Conservation (phyloP, 2,113 vertebrate genomes). For the Oryzias javanicus region DNA sequence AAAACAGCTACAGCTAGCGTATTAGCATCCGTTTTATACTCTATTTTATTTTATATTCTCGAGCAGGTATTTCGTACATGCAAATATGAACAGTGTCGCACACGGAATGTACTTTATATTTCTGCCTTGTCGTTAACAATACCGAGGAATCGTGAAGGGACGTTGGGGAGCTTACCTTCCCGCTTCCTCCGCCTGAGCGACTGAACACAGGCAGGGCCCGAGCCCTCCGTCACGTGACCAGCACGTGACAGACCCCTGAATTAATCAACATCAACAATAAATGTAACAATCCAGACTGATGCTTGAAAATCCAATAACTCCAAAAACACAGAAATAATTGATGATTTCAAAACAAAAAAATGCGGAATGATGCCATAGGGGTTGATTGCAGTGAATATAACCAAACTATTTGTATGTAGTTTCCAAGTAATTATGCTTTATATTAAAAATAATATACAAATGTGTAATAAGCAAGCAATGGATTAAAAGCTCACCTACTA, state of each 20-base stretch:
- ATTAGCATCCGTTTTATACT: conserved; percentile 33
- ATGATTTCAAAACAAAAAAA: no score
- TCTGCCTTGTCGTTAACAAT: conserved; percentile 21
- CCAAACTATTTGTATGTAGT: no score
- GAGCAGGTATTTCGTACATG: neutral
- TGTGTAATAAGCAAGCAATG: no score
- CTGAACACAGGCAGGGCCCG: conserved; percentile 67
- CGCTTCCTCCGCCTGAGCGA: conserved; percentile 38
- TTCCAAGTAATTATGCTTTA: no score
- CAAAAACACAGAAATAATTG: no score
- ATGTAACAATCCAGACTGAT: neutral
- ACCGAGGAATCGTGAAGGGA: conserved; percentile 3
- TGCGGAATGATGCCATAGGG: no score
- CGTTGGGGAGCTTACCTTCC: conserved; percentile 44
- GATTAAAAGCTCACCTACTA: no score
- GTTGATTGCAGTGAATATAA: no score
- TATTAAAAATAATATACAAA: no score
- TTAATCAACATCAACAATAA: conserved; percentile 21
- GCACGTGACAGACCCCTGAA: conserved; percentile 70
- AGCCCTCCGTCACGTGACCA: conserved; percentile 74
- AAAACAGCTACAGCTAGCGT: conserved; percentile 48
- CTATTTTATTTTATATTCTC: neutral
- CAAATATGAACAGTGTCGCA: rapidly evolving
- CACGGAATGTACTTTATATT: neutral
- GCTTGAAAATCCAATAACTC: no score